Base-by-base conservation (phyloP, 2,888 invertebrate genomes). In the Dasypogon diadema region DNA sequence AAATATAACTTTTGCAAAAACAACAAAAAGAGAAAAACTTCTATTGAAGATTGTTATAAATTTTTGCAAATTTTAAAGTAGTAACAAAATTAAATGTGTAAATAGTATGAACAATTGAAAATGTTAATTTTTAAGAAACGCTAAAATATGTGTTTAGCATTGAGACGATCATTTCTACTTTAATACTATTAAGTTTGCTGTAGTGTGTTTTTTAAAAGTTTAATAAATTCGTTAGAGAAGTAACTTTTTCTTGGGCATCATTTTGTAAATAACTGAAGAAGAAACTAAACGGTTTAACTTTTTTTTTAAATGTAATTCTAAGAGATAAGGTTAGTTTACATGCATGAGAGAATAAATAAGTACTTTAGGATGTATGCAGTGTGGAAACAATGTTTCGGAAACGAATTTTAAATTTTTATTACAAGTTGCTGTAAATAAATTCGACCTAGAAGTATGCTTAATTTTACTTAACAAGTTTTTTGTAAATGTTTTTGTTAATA, bases 341-440 rank as follows among this genome's bases (percentile, higher is more conserved):
- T 56, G 56, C 56, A 56, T 56, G 56, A 26, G 14, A 56, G 56
- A 14, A 51, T 51, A 68, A 75, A 8, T 58, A 68, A 68, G 26
- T 48, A 58, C 30, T 68, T 22, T 68, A 48, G 72, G 55, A 42
- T 75, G 72, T 72, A 75, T 56, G 60, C 68, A 58, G 72, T 72
- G 72, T 75, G 75, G 42, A 72, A 70, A 75, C 12, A 58, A 26
- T 56, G 26, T 56, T 30, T 56, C 56, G 56, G 56, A 75, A 73
- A 73, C 63, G 63, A 76, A 63, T 76, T 73, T 63, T 73, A 76
- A 76, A 63, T 73, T 73, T 76, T 76, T 76, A 73, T 76, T 76
- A 76, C 76, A 73, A 56, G 26, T 76, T 72, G 46, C 46, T 76
- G 76, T 76, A 76, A 76, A 76, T 76, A 76, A 76, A 76, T 37